Evolutionary conservation across 2,888 invertebrate genomes (phyloP).

Genomic region (Leptura quadrifasciata): DNA sequence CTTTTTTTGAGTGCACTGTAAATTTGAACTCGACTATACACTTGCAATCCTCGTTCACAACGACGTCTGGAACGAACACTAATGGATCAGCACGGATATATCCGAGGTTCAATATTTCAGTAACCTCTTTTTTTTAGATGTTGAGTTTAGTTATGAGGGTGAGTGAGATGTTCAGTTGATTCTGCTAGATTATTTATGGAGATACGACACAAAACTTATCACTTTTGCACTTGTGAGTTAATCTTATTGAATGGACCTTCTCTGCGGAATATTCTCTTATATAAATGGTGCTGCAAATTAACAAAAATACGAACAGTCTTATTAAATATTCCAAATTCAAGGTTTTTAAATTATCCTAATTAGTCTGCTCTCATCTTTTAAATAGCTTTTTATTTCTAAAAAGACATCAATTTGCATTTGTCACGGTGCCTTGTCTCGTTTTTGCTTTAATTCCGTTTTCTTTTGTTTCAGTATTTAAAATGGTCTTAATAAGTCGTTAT

Average conservation of each 20-base stretch:
- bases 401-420: not conserved
- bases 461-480: constrained; percentile 19
- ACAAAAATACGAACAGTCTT: not conserved
- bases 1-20: too few relatives aligned
- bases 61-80: too few relatives aligned
- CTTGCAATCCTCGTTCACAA: too few relatives aligned
- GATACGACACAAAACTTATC: not conserved
- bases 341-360: too few relatives aligned
- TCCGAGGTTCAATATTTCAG: too few relatives aligned
- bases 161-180: too few relatives aligned
- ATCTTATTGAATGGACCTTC: not conserved
- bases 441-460: constrained; percentile 21
- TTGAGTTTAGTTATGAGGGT: too few relatives aligned
- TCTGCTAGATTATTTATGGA: not conserved
- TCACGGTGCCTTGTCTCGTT: constrained; percentile 12
- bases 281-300: not conserved
- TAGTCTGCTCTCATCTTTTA: too few relatives aligned
- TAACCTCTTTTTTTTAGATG: too few relatives aligned
- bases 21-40: too few relatives aligned
- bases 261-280: not conserved
- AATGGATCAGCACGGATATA: not conserved
- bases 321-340: too few relatives aligned
- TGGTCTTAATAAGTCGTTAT: not conserved
- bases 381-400: not conserved
- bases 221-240: not conserved